These are phyloP conservation scores for Ariopsis seemanni DNA, from an alignment of 2,113 vertebrate genomes.

Conservation along the genomic window DNA sequence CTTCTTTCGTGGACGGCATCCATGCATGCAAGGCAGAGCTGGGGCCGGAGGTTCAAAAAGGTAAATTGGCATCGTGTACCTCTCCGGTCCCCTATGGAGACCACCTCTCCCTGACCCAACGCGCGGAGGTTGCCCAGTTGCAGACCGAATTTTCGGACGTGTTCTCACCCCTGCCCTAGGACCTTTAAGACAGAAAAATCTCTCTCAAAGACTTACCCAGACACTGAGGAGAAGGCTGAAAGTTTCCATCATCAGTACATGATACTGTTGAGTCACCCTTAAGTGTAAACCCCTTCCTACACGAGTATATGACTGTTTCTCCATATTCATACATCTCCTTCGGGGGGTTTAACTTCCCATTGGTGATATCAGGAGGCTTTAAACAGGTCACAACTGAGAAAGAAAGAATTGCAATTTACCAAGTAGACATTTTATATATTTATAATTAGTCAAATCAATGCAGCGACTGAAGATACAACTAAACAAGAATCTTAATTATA, in stretches of 20 bases:
- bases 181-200: too few relatives aligned
- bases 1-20: too few relatives aligned
- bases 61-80: too few relatives aligned
- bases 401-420: background rate
- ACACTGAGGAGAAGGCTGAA: background rate
- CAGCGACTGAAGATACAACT: background rate
- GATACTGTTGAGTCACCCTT: rapidly evolving
- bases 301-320: background rate
- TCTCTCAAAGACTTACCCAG: background rate
- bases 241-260: slow-evolving; percentile 49
- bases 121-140: too few relatives aligned
- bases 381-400: slow-evolving; percentile 2
- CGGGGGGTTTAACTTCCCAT: background rate
- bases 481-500: too few relatives aligned
- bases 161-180: too few relatives aligned
- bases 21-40: too few relatives aligned
- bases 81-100: too few relatives aligned
- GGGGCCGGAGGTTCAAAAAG: too few relatives aligned
- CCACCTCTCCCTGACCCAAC: too few relatives aligned
- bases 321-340: background rate
- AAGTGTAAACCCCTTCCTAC: slow-evolving; percentile 21
- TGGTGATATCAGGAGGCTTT: background rate
- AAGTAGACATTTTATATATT: background rate
- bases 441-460: background rate
- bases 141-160: too few relatives aligned